A percentile compares a stretch with the other conserved stretches of the same genome.
These are phyloP conservation scores for Sarcophilus harrisii DNA, from an alignment of 2,797 vertebrate genomes.

Conservation along the genomic window DNA sequence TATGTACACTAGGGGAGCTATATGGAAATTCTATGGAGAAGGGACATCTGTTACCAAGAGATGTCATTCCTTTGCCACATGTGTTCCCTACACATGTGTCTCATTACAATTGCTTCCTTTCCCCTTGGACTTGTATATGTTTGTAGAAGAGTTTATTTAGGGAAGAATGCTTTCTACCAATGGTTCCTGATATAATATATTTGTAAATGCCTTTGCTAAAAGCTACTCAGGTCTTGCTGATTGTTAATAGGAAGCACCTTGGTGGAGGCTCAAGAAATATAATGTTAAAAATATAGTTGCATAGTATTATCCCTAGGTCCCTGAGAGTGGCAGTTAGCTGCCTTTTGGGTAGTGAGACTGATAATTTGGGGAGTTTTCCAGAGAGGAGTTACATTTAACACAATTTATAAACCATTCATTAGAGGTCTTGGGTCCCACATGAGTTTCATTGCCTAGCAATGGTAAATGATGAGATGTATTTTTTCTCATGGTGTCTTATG, in stretches of 20 bases:
- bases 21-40: neutral
- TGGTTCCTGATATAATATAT: neutral
- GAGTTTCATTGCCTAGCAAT: neutral
- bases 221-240: neutral
- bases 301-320: neutral
- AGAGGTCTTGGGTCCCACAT: neutral
- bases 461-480: neutral
- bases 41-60: neutral
- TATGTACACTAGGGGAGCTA: neutral
- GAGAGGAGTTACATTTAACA: neutral
- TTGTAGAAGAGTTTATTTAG: neutral
- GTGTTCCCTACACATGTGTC: neutral
- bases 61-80: neutral
- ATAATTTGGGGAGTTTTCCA: neutral
- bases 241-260: neutral
- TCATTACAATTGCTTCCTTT: neutral
- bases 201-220: neutral
- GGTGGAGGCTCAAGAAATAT: neutral
- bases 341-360: neutral
- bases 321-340: neutral
- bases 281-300: neutral
- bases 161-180: neutral
- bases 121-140: neutral
- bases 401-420: neutral
- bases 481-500: neutral